Percentiles rank a stretch among this genome's conserved stretches.
These are phyloP conservation scores for Pseudanteris insignis DNA, from an alignment of 2,888 invertebrate species.

Conservation along the genomic window DNA sequence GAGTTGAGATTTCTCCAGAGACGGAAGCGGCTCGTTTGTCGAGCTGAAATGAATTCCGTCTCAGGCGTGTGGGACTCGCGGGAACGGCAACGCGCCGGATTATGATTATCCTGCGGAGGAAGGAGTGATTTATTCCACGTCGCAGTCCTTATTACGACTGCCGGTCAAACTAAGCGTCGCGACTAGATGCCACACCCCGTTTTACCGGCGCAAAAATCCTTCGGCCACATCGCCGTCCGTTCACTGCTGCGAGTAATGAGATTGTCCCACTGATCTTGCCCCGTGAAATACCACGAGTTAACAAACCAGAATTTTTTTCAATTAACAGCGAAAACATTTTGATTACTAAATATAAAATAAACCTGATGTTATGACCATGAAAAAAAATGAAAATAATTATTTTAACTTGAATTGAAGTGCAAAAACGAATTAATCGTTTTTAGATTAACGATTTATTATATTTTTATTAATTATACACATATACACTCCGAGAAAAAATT, in stretches of 20 bases:
- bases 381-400: too few species aligned
- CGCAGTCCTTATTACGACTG: slow-evolving; percentile 60
- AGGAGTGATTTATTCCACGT: slow-evolving; percentile 61
- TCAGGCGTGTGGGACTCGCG: slow-evolving; percentile 41
- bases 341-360: too few species aligned
- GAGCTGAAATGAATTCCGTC: slow-evolving; percentile 49
- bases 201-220: slow-evolving; percentile 4
- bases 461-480: too few species aligned
- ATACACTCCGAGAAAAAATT: too few species aligned
- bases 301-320: too few species aligned
- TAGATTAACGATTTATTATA: too few species aligned
- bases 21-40: slow-evolving; percentile 49
- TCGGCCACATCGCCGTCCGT: not conserved
- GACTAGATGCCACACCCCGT: slow-evolving; percentile 58
- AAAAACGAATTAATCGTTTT: too few species aligned
- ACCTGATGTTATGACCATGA: too few species aligned
- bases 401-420: too few species aligned
- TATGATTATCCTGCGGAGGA: slow-evolving; percentile 57
- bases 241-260: not conserved
- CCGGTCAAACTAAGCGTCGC: slow-evolving; percentile 54
- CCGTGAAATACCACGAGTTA: too few species aligned
- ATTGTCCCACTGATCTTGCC: too few species aligned
- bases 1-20: slow-evolving; percentile 49
- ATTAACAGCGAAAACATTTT: too few species aligned
- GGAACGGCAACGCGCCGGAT: slow-evolving; percentile 46